Evolutionary conservation across 2,888 invertebrate genomes (phyloP).

Genomic region (Thecophora atra): DNA sequence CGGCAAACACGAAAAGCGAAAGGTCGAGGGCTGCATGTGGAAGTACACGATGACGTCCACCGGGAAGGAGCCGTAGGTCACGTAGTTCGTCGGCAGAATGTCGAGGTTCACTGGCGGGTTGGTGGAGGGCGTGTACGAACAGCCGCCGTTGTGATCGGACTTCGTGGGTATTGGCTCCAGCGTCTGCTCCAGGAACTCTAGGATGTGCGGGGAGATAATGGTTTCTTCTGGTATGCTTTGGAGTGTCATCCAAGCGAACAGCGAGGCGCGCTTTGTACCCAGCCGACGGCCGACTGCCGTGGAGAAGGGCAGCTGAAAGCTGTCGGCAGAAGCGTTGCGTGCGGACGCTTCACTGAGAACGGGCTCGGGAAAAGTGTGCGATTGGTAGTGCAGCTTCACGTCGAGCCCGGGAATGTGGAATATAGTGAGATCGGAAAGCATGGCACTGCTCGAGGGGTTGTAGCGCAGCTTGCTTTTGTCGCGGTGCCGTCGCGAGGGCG

Average conservation of each 20-base stretch:
- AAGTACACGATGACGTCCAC: conserved; percentile 99
- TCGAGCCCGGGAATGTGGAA: conserved; percentile 92
- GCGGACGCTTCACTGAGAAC: conserved; percentile 53
- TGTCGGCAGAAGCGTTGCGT: conserved; percentile 57
- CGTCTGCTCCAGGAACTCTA: conserved; percentile 97
- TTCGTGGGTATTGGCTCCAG: conserved; percentile 91
- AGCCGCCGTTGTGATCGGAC: conserved; percentile 61
- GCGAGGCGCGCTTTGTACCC: conserved; percentile 84
- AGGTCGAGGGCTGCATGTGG: conserved; percentile 97
- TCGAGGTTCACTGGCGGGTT: conserved; percentile 68
- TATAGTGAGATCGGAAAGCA: conserved; percentile 81
- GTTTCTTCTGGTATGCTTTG: conserved; percentile 98
- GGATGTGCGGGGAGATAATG: conserved; percentile 94
- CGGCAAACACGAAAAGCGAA: conserved; percentile 94
- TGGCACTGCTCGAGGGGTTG: conserved; percentile 65
- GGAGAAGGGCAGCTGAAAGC: conserved; percentile 46
- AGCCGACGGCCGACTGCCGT: conserved; percentile 66
- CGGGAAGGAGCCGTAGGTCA: conserved; percentile 93
- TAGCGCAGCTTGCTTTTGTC: conserved; percentile 65
- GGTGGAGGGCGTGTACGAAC: conserved; percentile 59
- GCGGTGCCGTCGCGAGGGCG: conserved; percentile 64
- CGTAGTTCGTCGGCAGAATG: conserved; percentile 76
- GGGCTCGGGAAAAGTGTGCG: conserved; percentile 74
- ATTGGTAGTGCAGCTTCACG: conserved; percentile 87
- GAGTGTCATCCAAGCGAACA: conserved; percentile 95